A percentile compares a stretch with the other conserved stretches of the same genome.
Conservation (phyloP, 2,888 invertebrate species). For the Neocrepidodera transversa region DNA sequence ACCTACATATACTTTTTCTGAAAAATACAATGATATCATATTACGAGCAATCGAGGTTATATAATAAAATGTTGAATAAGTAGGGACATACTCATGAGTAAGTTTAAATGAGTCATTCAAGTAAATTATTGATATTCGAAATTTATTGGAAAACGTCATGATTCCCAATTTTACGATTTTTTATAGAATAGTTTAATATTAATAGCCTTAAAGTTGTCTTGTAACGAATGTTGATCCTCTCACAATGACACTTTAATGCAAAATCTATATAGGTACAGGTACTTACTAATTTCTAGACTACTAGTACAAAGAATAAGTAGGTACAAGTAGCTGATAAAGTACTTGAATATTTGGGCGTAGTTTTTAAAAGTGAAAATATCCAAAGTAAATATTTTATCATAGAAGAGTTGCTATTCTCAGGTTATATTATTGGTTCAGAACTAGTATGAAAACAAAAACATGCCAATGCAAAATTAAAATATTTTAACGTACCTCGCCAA, state of each 20-base stretch:
- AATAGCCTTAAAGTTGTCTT: no score
- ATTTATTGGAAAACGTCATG: conserved; percentile 14
- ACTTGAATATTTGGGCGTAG: conserved; percentile 42
- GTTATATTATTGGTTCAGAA: conserved; percentile 18
- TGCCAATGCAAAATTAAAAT: background rate
- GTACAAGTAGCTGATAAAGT: conserved; percentile 11
- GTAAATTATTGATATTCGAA: conserved; percentile 27
- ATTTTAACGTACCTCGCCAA: conserved; percentile 69
- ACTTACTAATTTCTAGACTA: background rate
- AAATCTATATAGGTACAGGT: background rate
- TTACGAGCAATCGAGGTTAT: conserved; percentile 20
- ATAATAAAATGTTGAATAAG: conserved; percentile 18
- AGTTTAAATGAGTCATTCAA: conserved; percentile 28
- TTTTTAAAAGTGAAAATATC: no score
- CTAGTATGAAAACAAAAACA: conserved; percentile 28
- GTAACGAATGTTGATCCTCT: background rate
- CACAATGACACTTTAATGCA: background rate
- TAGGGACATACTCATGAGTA: conserved; percentile 16
- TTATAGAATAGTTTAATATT: background rate
- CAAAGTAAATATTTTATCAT: no score
- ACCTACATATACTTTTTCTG: conserved; percentile 7
- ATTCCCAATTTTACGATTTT: conserved; percentile 9
- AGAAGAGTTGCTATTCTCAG: no score
- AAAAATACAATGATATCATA: conserved; percentile 18
- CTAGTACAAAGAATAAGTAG: background rate